phyloP scores from a whole-genome alignment of 2,888 invertebrate species.

The Eutolmus rufibarbis region DNA sequence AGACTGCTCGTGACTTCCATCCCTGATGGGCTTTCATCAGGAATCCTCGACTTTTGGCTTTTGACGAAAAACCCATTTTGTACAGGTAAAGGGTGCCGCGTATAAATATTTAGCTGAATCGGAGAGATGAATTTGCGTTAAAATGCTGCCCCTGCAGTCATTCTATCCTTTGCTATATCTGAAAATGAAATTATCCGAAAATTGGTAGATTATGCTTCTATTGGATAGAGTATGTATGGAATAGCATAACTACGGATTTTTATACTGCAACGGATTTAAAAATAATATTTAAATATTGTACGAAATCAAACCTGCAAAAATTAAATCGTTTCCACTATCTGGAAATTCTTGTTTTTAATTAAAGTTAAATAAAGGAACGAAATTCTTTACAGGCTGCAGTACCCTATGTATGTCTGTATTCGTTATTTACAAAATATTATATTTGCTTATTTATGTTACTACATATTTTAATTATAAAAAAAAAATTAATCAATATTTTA shows the following conservation, averaged over 20 bases:
- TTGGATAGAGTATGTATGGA: too few relatives aligned
- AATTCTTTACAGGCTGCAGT: too few relatives aligned
- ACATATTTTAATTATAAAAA: too few relatives aligned
- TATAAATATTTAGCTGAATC: neutral
- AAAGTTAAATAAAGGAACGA: too few relatives aligned
- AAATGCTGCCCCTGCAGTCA: neutral
- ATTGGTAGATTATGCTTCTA: neutral
- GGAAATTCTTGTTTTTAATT: too few relatives aligned
- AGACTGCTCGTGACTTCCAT: conserved; percentile 47
- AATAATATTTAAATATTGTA: neutral
- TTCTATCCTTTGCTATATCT: neutral
- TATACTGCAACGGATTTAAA: neutral
- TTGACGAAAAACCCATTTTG: neutral
- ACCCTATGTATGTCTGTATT: too few relatives aligned
- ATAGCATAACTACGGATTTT: neutral
- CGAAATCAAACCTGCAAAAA: too few relatives aligned
- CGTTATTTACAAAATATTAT: too few relatives aligned
- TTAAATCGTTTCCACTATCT: too few relatives aligned
- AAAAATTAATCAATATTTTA: too few relatives aligned
- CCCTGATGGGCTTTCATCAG: conserved; percentile 43
- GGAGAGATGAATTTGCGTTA: neutral
- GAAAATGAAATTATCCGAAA: neutral
- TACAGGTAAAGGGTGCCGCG: neutral
- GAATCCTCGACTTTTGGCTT: neutral
- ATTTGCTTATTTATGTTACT: too few relatives aligned